A percentile compares a stretch with the other conserved stretches of the same genome.
Conservation (phyloP, 2,113 vertebrate species). For the Scomber japonicus region DNA sequence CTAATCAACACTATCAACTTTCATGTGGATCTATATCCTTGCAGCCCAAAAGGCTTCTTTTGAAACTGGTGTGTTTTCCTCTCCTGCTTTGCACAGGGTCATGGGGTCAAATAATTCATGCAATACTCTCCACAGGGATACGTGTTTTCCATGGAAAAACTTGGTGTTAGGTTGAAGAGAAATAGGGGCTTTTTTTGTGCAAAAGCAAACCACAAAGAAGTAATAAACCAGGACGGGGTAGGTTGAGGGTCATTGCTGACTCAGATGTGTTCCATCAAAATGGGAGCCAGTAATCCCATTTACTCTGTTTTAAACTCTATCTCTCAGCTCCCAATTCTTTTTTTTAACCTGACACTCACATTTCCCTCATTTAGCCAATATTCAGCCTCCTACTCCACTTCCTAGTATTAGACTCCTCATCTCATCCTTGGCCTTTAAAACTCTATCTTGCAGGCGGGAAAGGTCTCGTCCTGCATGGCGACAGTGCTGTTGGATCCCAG, state of each 20-base stretch:
- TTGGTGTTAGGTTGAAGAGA: constrained; percentile 2
- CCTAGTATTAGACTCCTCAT: background rate
- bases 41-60: constrained; percentile 34
- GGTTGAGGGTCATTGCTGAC: constrained; percentile 1
- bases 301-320: background rate
- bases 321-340: background rate
- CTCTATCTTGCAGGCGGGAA: constrained; percentile 96
- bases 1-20: constrained; percentile 40
- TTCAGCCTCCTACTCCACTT: constrained; percentile 1
- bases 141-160: background rate
- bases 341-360: background rate
- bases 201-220: constrained; percentile 35
- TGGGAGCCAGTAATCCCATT: background rate
- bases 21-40: constrained; percentile 30
- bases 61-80: constrained; percentile 38
- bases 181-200: constrained; percentile 2
- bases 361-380: constrained; percentile 7
- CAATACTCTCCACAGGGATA: constrained; percentile 30
- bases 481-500: constrained; percentile 95
- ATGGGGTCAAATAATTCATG: constrained; percentile 59
- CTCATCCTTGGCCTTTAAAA: constrained; percentile 74
- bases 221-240: background rate
- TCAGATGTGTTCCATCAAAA: background rate
- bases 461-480: constrained; percentile 96
- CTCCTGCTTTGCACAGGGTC: constrained; percentile 61